phyloP scores from a whole-genome alignment of 2,113 vertebrate genomes.

The Crotalus helleri region DNA sequence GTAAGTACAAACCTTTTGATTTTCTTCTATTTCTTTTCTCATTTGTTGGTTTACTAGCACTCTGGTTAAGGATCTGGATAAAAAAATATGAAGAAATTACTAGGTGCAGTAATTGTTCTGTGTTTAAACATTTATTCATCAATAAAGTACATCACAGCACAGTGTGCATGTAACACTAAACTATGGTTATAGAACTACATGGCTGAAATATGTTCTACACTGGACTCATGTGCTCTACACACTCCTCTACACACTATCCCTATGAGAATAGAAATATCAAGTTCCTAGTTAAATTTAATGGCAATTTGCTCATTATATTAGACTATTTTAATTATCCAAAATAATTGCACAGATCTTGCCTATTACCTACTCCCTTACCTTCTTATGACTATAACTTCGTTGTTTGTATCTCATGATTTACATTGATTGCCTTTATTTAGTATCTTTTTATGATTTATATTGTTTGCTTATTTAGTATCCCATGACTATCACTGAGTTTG shows the following conservation, averaged over 20 bases:
- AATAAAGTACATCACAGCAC: not conserved
- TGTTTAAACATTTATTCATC: not conserved
- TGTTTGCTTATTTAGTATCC: too few relatives aligned
- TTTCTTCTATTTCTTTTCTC: conserved; percentile 90
- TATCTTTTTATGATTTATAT: too few relatives aligned
- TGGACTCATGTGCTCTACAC: not conserved
- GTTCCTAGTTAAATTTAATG: not conserved
- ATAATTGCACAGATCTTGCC: not conserved
- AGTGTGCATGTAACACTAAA: not conserved
- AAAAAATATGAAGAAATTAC: conserved; percentile 53
- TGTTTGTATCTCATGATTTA: too few relatives aligned
- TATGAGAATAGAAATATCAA: not conserved
- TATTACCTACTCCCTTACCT: too few relatives aligned
- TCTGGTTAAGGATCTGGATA: conserved; percentile 89
- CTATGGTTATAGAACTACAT: not conserved
- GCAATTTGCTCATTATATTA: not conserved
- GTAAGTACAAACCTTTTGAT: conserved; percentile 87
- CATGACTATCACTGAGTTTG: too few relatives aligned
- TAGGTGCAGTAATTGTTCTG: not conserved
- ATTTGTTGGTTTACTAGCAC: conserved; percentile 85
- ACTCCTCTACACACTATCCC: not conserved
- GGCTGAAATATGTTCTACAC: not conserved
- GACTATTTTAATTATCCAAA: not conserved
- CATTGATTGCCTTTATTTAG: too few relatives aligned
- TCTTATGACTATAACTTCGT: too few relatives aligned